Evolutionary conservation across 2,888 invertebrate species (phyloP).

Genomic region (Melangyna quadrimaculata): DNA sequence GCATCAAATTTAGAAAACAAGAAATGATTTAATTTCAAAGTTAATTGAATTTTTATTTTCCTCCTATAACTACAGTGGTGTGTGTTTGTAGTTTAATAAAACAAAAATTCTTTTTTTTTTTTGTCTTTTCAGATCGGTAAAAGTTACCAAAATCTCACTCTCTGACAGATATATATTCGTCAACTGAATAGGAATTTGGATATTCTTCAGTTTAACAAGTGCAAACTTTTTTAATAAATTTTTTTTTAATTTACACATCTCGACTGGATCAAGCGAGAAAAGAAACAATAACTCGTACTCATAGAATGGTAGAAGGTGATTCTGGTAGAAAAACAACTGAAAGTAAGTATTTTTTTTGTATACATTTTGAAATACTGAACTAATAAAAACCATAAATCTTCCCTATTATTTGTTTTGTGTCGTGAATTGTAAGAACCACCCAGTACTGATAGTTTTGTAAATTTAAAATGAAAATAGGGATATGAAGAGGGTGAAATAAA

Average conservation of each 20-base stretch:
- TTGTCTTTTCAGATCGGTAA: conserved; percentile 76
- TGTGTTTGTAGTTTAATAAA: background rate
- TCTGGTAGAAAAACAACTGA: conserved; percentile 89
- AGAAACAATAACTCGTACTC: conserved; percentile 82
- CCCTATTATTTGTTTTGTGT: too few species aligned
- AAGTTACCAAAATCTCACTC: conserved; percentile 49
- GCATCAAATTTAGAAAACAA: background rate
- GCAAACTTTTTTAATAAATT: conserved; percentile 63
- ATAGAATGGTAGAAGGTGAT: conserved; percentile 96
- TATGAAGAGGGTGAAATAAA: too few species aligned
- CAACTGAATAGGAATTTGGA: conserved; percentile 42
- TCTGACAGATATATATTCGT: conserved; percentile 14
- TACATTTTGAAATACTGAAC: too few species aligned
- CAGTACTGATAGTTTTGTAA: too few species aligned
- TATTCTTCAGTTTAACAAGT: conserved; percentile 38
- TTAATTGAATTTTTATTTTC: background rate
- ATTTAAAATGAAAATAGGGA: too few species aligned
- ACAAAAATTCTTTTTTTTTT: background rate
- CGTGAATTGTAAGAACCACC: too few species aligned
- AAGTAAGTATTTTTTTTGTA: conserved; percentile 84
- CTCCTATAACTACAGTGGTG: too few species aligned
- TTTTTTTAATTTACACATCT: conserved; percentile 39
- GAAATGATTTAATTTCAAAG: background rate
- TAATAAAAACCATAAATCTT: too few species aligned
- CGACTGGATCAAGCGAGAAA: conserved; percentile 75